phyloP scores from a whole-genome alignment of 1,140 invertebrate species.

The Hormaphis cornu region DNA sequence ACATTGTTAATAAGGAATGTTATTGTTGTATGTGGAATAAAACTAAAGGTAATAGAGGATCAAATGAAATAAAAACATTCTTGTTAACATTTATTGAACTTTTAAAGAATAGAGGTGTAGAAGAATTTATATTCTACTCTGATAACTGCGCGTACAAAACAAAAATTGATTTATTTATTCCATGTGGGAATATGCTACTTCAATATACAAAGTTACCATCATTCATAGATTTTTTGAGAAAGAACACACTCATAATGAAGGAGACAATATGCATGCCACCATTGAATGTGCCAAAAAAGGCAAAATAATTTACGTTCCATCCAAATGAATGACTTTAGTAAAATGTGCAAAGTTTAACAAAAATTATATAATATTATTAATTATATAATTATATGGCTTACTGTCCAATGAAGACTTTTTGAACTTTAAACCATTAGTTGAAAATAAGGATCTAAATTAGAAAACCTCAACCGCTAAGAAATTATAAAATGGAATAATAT shows the following conservation, averaged over 20 bases:
- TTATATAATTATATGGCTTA: background rate
- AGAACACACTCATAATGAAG: background rate
- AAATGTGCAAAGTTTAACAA: constrained; percentile 10
- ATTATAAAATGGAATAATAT: background rate
- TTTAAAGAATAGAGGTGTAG: background rate
- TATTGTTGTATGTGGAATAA: background rate
- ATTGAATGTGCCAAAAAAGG: background rate
- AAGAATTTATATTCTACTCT: background rate
- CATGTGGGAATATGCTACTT: background rate
- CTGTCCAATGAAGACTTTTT: background rate
- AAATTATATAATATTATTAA: too few species aligned
- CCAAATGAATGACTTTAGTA: constrained; percentile 2
- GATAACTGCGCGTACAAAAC: background rate
- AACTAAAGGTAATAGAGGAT: background rate
- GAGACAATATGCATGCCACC: background rate
- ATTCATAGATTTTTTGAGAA: background rate
- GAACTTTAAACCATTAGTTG: background rate
- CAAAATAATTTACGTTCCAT: background rate
- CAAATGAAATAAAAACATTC: background rate
- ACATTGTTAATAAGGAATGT: background rate
- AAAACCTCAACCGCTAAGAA: background rate
- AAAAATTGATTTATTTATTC: background rate
- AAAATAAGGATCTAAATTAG: background rate
- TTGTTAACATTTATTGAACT: background rate
- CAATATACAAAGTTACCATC: background rate